Evolutionary conservation across 2,888 invertebrate species (phyloP).

Genomic region (Hyppa rectilinea): DNA sequence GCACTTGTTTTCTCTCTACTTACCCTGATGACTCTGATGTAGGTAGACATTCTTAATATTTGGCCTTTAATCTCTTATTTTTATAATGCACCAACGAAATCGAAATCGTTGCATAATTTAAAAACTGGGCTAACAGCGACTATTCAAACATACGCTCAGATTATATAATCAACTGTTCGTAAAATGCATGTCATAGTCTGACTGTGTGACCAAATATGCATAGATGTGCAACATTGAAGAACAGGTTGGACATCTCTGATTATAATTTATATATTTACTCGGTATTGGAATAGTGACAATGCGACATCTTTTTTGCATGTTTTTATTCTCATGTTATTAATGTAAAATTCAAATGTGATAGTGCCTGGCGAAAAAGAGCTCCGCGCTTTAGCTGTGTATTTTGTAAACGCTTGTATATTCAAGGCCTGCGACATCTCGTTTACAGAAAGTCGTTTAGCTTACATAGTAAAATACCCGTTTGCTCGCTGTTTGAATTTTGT

Average conservation of each 20-base stretch:
- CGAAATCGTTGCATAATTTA: conserved; percentile 46
- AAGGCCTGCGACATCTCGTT: conserved; percentile 86
- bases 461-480: conserved; percentile 83
- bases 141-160: conserved; percentile 22
- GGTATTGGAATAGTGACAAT: conserved; percentile 16
- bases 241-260: conserved; percentile 18
- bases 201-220: conserved; percentile 33
- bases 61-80: conserved; percentile 71
- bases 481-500: conserved; percentile 71
- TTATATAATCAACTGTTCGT: conserved; percentile 29
- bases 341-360: conserved; percentile 77
- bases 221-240: conserved; percentile 39
- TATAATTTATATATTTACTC: conserved; percentile 25
- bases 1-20: conserved; percentile 74
- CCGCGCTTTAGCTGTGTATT: conserved; percentile 73
- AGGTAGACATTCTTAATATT: conserved; percentile 74
- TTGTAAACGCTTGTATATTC: conserved; percentile 80
- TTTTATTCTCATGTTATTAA: conserved; percentile 59
- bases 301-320: conserved; percentile 34
- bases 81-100: conserved; percentile 45
- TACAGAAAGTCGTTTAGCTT: conserved; percentile 84
- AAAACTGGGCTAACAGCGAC: conserved; percentile 36
- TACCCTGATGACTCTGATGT: conserved; percentile 72
- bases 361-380: conserved; percentile 71
- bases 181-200: conserved; percentile 39